Evolutionary conservation across 2,888 invertebrate genomes (phyloP).

Genomic region (Fragum whitleyi): DNA sequence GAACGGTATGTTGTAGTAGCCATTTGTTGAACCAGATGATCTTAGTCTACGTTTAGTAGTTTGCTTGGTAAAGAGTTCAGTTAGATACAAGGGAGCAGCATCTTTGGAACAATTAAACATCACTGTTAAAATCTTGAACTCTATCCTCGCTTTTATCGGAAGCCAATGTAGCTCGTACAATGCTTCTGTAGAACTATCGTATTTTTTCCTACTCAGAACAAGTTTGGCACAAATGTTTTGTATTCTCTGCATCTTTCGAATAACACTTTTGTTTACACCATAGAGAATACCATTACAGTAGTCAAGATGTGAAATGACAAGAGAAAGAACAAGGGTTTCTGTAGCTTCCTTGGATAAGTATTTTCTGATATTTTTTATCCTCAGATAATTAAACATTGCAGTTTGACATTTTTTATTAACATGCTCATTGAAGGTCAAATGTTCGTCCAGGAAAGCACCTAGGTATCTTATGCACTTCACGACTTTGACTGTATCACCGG

Average conservation of each 20-base stretch:
- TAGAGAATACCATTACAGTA: slow-evolving; percentile 19
- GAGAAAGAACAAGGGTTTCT: slow-evolving; percentile 11
- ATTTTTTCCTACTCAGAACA: background rate
- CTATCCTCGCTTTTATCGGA: no score
- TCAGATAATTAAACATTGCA: slow-evolving; percentile 14
- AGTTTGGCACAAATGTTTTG: background rate
- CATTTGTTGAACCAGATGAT: no score
- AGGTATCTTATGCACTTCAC: background rate
- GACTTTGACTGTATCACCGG: slow-evolving; percentile 4
- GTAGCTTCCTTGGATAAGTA: slow-evolving; percentile 11
- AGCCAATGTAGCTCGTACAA: no score
- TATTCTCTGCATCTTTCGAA: no score
- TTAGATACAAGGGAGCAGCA: no score
- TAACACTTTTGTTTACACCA: background rate
- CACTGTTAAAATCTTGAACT: no score
- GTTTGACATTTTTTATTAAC: slow-evolving; percentile 10
- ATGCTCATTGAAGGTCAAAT: slow-evolving; percentile 15
- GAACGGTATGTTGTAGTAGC: no score
- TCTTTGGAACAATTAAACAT: no score
- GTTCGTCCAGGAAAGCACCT: background rate
- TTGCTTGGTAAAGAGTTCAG: no score
- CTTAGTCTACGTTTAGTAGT: no score
- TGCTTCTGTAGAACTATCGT: no score
- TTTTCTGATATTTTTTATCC: slow-evolving; percentile 6
- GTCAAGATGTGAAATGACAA: slow-evolving; percentile 12